Evolutionary conservation across 2,113 vertebrate genomes (phyloP).

Genomic region (Probosciger aterrimus): DNA sequence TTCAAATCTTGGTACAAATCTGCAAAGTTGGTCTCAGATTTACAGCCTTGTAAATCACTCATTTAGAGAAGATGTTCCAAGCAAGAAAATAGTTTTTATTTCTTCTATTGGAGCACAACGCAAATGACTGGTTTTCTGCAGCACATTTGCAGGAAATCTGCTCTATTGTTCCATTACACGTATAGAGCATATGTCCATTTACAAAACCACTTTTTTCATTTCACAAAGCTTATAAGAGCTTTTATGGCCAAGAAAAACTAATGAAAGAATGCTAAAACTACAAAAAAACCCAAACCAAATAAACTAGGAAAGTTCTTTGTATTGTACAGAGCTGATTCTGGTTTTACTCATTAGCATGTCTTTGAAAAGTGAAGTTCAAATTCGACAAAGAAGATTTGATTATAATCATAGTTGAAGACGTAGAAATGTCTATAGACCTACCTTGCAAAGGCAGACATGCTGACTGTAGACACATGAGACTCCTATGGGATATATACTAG

Average conservation of each 20-base stretch:
- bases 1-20: background rate
- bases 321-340: background rate
- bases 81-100: background rate
- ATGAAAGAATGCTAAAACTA: background rate
- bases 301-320: background rate
- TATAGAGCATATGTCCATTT: background rate
- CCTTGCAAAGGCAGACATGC: background rate
- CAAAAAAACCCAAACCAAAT: background rate
- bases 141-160: background rate
- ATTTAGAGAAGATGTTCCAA: background rate
- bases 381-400: background rate
- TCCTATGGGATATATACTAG: background rate
- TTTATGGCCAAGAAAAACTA: background rate
- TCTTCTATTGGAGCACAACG: background rate
- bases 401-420: background rate
- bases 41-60: background rate
- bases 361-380: background rate
- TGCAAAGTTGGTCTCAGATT: background rate
- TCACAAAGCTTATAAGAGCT: background rate
- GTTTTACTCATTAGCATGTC: background rate
- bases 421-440: background rate
- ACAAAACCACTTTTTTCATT: background rate
- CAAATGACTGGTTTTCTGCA: background rate
- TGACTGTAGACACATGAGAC: background rate
- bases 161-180: background rate